These are phyloP conservation scores for Mesitornis unicolor DNA, from an alignment of 2,113 vertebrate species.

Conservation along the genomic window DNA sequence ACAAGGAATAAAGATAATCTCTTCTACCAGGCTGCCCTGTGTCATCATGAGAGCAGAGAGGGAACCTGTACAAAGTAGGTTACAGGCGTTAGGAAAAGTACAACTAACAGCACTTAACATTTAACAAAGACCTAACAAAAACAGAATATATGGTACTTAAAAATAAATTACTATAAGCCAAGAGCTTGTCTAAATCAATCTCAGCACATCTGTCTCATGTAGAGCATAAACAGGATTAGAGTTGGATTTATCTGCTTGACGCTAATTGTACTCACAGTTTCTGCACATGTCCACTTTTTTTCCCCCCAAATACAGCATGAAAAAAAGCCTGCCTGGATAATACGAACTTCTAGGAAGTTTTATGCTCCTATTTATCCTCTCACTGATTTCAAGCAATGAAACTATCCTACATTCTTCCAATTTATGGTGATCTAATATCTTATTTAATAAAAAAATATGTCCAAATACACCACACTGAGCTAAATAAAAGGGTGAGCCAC, in stretches of 20 bases:
- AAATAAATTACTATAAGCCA: constrained; percentile 84
- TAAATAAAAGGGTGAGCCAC: constrained; percentile 62
- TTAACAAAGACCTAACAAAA: constrained; percentile 74
- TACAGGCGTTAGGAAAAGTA: constrained; percentile 50
- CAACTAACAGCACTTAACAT: constrained; percentile 67
- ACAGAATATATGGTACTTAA: constrained; percentile 70
- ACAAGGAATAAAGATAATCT: constrained; percentile 84
- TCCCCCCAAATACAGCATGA: constrained; percentile 48
- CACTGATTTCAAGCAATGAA: constrained; percentile 54
- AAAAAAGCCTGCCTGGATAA: constrained; percentile 65
- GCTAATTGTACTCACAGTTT: constrained; percentile 89
- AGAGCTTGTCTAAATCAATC: constrained; percentile 87
- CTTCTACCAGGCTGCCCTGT: constrained; percentile 69
- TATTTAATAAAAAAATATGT: constrained; percentile 70
- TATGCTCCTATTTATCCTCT: constrained; percentile 36
- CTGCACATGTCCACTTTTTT: constrained; percentile 82
- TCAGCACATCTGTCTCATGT: constrained; percentile 90
- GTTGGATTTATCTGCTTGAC: constrained; percentile 88
- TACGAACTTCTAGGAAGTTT: constrained; percentile 60
- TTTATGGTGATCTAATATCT: constrained; percentile 61
- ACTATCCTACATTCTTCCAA: constrained; percentile 51
- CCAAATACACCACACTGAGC: constrained; percentile 67
- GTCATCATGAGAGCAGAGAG: constrained; percentile 65
- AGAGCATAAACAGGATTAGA: constrained; percentile 92
- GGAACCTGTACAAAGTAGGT: constrained; percentile 65